Evolutionary conservation across 2,113 vertebrate genomes (phyloP).

Genomic region (Spheniscus mendiculus): DNA sequence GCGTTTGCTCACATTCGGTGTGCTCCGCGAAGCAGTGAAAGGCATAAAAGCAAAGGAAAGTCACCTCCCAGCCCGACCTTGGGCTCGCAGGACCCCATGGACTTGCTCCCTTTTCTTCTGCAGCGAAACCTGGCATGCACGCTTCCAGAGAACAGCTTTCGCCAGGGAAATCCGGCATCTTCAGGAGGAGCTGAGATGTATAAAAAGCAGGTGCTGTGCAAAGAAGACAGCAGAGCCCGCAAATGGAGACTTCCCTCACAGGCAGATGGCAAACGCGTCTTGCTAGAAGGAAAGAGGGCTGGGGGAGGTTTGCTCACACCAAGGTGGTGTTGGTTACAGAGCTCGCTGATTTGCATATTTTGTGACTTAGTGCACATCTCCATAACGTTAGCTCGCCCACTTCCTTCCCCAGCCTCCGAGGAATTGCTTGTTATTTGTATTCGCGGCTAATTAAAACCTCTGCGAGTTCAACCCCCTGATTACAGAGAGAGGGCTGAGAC

Average conservation of each 20-base stretch:
- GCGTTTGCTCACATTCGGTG: not conserved
- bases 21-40: accelerated
- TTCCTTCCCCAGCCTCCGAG: not conserved
- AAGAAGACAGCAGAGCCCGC: not conserved
- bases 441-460: not conserved
- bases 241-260: not conserved
- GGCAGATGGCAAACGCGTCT: not conserved
- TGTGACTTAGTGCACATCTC: not conserved
- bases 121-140: accelerated
- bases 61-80: not conserved
- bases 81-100: not conserved
- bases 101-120: not conserved
- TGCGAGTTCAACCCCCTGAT: not conserved
- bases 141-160: not conserved
- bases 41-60: not conserved
- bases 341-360: not conserved
- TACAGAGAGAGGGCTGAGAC: not conserved
- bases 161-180: accelerated
- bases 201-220: not conserved
- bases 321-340: not conserved
- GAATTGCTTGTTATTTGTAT: not conserved
- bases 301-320: not conserved
- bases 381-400: not conserved
- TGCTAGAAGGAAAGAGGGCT: not conserved
- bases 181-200: not conserved